Evolutionary conservation across 2,797 vertebrate species (phyloP).

Genomic region (Mionectes olivaceus): DNA sequence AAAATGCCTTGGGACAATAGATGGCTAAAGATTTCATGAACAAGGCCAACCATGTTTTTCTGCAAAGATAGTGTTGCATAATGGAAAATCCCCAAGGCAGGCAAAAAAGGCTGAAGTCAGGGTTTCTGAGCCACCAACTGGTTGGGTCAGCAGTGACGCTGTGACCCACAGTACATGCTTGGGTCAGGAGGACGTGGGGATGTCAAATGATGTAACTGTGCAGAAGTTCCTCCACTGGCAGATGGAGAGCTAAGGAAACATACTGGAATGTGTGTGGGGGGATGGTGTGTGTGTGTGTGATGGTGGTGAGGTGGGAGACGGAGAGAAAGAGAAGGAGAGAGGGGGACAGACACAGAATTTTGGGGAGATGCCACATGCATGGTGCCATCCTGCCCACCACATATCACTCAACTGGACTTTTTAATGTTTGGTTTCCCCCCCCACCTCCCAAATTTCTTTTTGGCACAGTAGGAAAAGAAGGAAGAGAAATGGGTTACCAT

Average conservation of each 20-base stretch:
- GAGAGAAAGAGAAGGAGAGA: background rate
- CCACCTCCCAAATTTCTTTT: background rate
- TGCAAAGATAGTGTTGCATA: background rate
- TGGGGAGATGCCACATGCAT: background rate
- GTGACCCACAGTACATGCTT: background rate
- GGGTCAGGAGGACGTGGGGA: background rate
- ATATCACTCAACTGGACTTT: background rate
- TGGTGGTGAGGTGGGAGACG: background rate
- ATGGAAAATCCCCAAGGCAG: background rate
- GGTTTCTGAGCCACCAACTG: background rate
- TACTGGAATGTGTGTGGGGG: fast-evolving
- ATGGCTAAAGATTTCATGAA: background rate
- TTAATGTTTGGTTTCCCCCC: fast-evolving
- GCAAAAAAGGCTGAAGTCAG: background rate
- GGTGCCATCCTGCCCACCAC: background rate
- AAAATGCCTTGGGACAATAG: background rate
- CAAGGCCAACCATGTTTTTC: background rate
- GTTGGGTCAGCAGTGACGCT: background rate
- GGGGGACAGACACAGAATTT: background rate
- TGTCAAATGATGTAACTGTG: background rate
- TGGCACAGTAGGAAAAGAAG: background rate
- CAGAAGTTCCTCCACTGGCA: background rate
- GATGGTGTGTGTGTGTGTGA: fast-evolving
- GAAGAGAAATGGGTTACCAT: background rate
- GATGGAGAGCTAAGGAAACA: background rate